These are phyloP conservation scores for Phortica okadai DNA, from an alignment of 2,888 invertebrate genomes.

Conservation along the genomic window DNA sequence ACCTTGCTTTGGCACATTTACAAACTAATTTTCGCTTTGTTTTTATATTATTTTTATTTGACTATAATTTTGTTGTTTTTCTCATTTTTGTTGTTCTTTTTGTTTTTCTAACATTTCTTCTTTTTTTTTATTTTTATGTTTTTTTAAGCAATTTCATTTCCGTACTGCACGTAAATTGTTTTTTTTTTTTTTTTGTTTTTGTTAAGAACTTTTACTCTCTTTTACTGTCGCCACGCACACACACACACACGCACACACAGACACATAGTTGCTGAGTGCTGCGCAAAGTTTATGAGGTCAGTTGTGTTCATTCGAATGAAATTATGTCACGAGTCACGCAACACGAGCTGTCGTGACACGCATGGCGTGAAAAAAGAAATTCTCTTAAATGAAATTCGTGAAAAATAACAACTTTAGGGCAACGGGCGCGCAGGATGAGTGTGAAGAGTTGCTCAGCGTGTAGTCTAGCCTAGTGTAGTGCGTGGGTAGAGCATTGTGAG, in stretches of 20 bases:
- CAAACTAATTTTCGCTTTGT: no score
- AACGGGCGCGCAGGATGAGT: no score
- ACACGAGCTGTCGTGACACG: not conserved
- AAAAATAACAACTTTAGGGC: no score
- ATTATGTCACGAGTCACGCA: not conserved
- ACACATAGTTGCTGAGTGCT: not conserved
- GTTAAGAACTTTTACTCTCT: not conserved
- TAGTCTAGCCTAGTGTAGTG: no score
- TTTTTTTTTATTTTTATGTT: not conserved
- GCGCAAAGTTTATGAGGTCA: not conserved
- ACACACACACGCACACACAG: not conserved
- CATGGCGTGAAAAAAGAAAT: no score
- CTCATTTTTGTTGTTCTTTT: not conserved
- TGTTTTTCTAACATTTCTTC: not conserved
- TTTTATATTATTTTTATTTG: no score
- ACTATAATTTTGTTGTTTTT: not conserved
- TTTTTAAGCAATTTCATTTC: constrained; percentile 2
- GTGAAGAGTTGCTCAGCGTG: no score
- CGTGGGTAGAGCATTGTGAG: no score
- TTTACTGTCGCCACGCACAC: not conserved
- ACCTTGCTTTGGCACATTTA: no score
- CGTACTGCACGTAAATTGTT: not conserved
- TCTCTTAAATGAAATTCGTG: no score
- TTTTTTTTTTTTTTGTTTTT: no score
- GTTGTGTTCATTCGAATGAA: not conserved